Percentiles rank a stretch among this genome's conserved stretches.
Conservation (phyloP, 2,888 invertebrate species). For the Cyclophora punctaria region DNA sequence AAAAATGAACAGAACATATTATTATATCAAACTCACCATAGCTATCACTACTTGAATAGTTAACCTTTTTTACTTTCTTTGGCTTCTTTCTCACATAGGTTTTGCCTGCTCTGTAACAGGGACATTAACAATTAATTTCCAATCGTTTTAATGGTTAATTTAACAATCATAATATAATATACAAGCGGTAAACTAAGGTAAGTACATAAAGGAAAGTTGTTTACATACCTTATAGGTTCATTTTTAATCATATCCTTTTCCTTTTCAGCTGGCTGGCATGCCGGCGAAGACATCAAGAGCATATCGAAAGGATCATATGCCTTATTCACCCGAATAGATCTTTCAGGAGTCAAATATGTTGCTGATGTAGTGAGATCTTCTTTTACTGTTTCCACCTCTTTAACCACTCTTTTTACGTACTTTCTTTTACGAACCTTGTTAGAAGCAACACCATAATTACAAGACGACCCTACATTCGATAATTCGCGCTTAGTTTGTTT, state of each 20-base stretch:
- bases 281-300: conserved; percentile 44
- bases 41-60: conserved; percentile 34
- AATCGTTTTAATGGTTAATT: too few relatives aligned
- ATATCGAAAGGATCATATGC: conserved; percentile 56
- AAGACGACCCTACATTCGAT: conserved; percentile 42
- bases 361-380: conserved; percentile 27
- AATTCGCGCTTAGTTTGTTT: conserved; percentile 62
- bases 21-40: conserved; percentile 31
- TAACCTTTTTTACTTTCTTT: conserved; percentile 30
- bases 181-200: too few relatives aligned
- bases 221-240: too few relatives aligned
- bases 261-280: conserved; percentile 6
- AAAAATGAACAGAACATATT: neutral
- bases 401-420: conserved; percentile 54
- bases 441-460: conserved; percentile 31
- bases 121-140: too few relatives aligned
- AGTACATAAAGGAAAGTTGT: too few relatives aligned
- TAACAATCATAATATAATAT: too few relatives aligned
- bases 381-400: conserved; percentile 33
- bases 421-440: conserved; percentile 59
- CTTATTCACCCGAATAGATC: conserved; percentile 60
- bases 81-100: conserved; percentile 32
- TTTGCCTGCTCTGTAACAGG: conserved; percentile 16
- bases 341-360: conserved; percentile 57
- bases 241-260: too few relatives aligned